Base-by-base conservation (phyloP, 92 coral and sea anemone species). In the Porites lobata region DNA sequence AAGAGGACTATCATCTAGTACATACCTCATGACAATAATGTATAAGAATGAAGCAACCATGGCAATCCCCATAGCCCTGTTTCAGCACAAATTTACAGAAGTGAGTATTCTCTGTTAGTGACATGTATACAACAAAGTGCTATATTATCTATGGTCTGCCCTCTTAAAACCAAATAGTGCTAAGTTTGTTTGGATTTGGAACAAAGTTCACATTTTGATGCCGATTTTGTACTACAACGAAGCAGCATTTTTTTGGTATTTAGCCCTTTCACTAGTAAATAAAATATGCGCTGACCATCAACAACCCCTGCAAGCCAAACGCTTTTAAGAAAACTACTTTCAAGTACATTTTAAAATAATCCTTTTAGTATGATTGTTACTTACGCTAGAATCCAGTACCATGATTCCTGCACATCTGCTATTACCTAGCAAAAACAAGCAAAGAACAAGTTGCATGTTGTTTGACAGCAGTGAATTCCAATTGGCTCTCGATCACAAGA, bases 371-470 rank as follows among this genome's bases (percentile, higher is more conserved):
- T 38, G 43, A 43, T 50, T 4, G 52, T 15, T 62, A 85, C 98
- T 91, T 87, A 97, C 99, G 92, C 98, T 67, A 97, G 80, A 62
- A 97, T 94, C 95, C 93, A 90, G 85, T 96, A 95, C 99, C 99
- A 97, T 0, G 98, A 93, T 67, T 85, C 90, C 86, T 96, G 96
- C 54, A 97, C 98, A 92, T 97, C 99, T 58, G 94, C 92, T 51
- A 97, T 93, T 38, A 97, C 92, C 99, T 97, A 43, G 29, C 14
- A 50, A 1, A 54, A 54, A 9, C 59, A 54, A 9, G 61, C 61
- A 56, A 9, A 56, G 61, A 56, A 10, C 61, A 56, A 56, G 61
- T 56, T 38, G 0, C 47, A 38, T 38, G 47, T 38, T 38, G 47
- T 38, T 38, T 38, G 47, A 38, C 6, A 38, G 7, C 6, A 38